Evolutionary conservation across 1,140 invertebrate species (phyloP), one percentile per base, ranked within the genome.

Genomic region (Lepidostoma basale): DNA sequence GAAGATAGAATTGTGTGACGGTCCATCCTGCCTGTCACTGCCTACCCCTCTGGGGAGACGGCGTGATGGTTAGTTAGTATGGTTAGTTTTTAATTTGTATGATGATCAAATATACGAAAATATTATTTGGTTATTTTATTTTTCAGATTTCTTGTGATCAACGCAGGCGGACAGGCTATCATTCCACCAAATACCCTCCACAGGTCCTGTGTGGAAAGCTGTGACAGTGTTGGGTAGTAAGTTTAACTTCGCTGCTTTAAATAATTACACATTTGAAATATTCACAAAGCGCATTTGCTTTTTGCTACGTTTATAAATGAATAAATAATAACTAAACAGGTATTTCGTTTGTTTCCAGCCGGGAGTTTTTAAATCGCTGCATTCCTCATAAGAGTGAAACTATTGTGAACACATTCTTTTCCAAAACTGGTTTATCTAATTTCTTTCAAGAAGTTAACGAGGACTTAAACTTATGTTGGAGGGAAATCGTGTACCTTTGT

Each of bases 391-490:
- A 78, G 33, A 74, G 75, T 18, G 60, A 74, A n/a, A 79, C 79
- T 6, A 74, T 78, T 3, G 73, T 78, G 1, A 81, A 80, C 62
- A 81, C 77, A 1, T 65, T 86, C 16, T 77, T 86, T 54, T 84
- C 79, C 22, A 81, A 79, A 54, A 80, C 83, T 67, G 85, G 85
- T 56, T 59, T 88, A 16, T 76, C 79, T 33, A 82, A 83, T 69
- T 87, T 87, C 68, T 86, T 86, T 66, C 74, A 88, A 85, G 88
- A 90, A 80, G 84, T 84, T 39, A 77, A 84, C 47, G 82, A 85
- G 76, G 89, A 91, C 77, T 69, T 91, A 2, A 76, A 85, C 49
- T 76, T 84, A 5, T 85, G 84, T n/a, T 90, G 87, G 86, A 75
- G 69, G 45, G 86, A 90, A 73, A 81, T 90, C 42, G 49, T 88